Base-by-base conservation (phyloP, 2,797 vertebrate species). In the Euphonia xanthogaster region DNA sequence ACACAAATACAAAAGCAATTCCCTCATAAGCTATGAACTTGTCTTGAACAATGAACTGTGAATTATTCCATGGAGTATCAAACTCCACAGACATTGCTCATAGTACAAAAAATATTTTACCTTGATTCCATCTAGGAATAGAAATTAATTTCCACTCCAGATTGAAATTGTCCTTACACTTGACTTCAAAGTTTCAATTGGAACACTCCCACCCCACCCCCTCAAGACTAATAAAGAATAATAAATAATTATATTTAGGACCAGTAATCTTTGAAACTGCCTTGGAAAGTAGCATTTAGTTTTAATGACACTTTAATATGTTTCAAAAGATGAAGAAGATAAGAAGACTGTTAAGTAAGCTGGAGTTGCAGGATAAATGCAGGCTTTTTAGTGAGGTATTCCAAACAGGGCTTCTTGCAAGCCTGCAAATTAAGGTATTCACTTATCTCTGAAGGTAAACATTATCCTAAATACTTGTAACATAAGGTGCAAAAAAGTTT, bases 391-490 rank as follows among this genome's bases (percentile, higher is more conserved):
- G 7, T 53, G 24, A 90, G 22, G 28, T 71, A 82, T 77, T 87
- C 37, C n/a, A 82, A 73, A 83, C 5, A 71, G 3, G 5, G 31
- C 6, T 66, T 70, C 63, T 78, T 89, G 23, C 48, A 84, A 68
- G n/a, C 7, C 42, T 84, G 13, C 20, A 79, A 55, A 67, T 28
- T 28, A 44, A 88, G n/a, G 17, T 62, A 85, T 90, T 87, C 78
- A 73, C 37, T 91, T 91, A 91, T 95, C 94, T 92, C 3, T 54
- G 27, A 86, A 88, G 12, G 61, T 62, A 95, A 95, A 82, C 65
- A 74, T 66, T 76, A 39, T n/a, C 30, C 23, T 74, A 83, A 90
- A 91, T 65, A 57, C 57, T 85, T 89, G 42, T 24, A 77, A 14
- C 16, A 28, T 44, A 85, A 88, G 28, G 48, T 61, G 12, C 30